Conservation (phyloP, 2,113 vertebrate species). For the Nesogale talazaci region DNA sequence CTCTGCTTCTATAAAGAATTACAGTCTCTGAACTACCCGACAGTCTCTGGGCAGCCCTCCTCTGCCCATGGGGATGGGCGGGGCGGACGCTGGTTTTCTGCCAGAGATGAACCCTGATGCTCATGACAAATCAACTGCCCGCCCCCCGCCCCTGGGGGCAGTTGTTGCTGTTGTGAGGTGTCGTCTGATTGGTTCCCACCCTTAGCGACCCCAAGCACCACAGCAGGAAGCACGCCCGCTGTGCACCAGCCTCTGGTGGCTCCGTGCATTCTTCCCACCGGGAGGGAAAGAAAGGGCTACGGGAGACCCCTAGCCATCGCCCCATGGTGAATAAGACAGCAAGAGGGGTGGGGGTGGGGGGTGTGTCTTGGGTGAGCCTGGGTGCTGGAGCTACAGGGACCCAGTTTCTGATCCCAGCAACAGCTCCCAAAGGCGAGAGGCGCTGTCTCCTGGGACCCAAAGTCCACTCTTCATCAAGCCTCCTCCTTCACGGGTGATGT, state of each 20-base stretch:
- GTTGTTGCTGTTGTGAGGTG: too few species aligned
- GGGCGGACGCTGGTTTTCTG: too few species aligned
- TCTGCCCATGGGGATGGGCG: too few species aligned
- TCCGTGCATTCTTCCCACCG: too few species aligned
- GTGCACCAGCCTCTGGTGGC: too few species aligned
- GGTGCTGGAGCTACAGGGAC: neutral
- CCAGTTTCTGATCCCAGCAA: slow-evolving; percentile 40
- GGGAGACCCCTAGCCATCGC: neutral
- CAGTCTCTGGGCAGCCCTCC: too few species aligned
- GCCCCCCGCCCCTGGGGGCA: too few species aligned
- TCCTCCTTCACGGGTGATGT: slow-evolving; percentile 37
- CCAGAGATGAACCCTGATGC: neutral
- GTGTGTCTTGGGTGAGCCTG: neutral
- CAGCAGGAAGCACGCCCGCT: too few species aligned
- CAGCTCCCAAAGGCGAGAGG: neutral
- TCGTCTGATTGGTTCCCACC: too few species aligned
- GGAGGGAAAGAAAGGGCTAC: neutral
- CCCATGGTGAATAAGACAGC: neutral
- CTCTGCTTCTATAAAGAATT: too few species aligned
- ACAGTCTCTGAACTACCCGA: too few species aligned
- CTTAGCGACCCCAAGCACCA: too few species aligned
- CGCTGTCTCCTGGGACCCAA: slow-evolving; percentile 42
- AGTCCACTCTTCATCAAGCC: neutral
- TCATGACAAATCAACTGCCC: neutral
- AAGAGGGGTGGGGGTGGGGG: neutral